These are phyloP conservation scores for Pegoplata infirma DNA, from an alignment of 2,888 invertebrate genomes.

Conservation along the genomic window DNA sequence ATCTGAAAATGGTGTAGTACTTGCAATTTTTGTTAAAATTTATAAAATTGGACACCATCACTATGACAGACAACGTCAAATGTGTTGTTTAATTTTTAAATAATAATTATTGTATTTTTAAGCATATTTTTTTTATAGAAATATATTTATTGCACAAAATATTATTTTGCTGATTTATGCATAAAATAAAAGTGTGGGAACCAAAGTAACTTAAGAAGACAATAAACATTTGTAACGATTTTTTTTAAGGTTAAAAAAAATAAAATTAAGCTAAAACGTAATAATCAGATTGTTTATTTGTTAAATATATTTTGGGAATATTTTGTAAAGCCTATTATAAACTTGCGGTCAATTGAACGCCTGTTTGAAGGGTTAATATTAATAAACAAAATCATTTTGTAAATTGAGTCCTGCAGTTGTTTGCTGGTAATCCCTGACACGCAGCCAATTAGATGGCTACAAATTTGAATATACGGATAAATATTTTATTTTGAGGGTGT, in stretches of 20 bases:
- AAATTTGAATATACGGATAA: constrained; percentile 38
- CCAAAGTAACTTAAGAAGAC: constrained; percentile 56
- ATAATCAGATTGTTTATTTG: not conserved
- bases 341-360: constrained; percentile 48
- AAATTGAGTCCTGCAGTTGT: constrained; percentile 4
- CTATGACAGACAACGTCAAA: constrained; percentile 45
- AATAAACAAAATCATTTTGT: constrained; percentile 14
- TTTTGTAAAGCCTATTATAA: constrained; percentile 1
- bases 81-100: constrained; percentile 19
- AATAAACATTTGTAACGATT: constrained; percentile 35
- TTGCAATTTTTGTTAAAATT: constrained; percentile 23
- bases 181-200: constrained; percentile 57
- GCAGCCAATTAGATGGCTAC: constrained; percentile 64
- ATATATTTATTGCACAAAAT: constrained; percentile 50
- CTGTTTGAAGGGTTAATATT: not conserved
- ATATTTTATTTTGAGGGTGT: constrained; percentile 1
- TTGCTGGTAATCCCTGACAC: constrained; percentile 59
- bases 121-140: constrained; percentile 46
- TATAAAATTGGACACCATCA: constrained; percentile 39
- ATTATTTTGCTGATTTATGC: constrained; percentile 54
- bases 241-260: not conserved
- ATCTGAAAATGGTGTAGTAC: constrained; percentile 28
- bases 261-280: not conserved
- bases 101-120: constrained; percentile 48
- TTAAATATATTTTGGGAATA: not conserved